Evolutionary conservation across 1,140 invertebrate genomes (phyloP).

Genomic region (Brachionus asplanchnoidis): DNA sequence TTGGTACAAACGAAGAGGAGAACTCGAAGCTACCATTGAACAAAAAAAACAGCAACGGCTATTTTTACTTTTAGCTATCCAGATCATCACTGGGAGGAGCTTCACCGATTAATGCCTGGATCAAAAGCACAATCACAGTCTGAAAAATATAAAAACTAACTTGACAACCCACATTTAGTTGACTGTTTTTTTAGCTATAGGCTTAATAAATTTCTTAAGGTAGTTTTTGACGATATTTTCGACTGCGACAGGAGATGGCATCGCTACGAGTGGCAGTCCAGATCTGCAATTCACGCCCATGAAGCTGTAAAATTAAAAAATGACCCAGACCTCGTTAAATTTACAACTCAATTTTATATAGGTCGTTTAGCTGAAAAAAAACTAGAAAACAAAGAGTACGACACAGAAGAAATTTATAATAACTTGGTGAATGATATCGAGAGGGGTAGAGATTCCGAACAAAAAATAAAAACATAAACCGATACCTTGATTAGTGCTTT

Average conservation of each 20-base stretch:
- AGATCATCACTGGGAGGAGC: background rate
- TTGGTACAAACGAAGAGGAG: slow-evolving; percentile 1
- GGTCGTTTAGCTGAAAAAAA: background rate
- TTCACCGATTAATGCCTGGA: slow-evolving; percentile 1
- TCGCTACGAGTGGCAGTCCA: background rate
- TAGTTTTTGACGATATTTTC: slow-evolving; percentile 9
- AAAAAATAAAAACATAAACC: background rate
- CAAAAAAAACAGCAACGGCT: background rate
- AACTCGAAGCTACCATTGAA: background rate
- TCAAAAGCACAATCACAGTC: background rate
- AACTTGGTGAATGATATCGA: background rate
- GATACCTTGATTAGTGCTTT: background rate
- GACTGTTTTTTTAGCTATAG: background rate
- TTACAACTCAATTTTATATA: background rate
- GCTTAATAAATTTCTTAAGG: background rate
- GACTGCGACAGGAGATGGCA: background rate
- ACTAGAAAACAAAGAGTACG: background rate
- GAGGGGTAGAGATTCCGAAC: background rate
- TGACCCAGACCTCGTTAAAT: background rate
- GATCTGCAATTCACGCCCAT: background rate
- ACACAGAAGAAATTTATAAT: background rate
- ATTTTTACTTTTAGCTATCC: slow-evolving; percentile 16
- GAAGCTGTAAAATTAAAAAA: background rate
- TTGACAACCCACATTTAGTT: background rate
- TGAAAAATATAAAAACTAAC: background rate